Evolutionary conservation across 2,888 invertebrate species (phyloP).

Genomic region (Mesoligia furuncula): DNA sequence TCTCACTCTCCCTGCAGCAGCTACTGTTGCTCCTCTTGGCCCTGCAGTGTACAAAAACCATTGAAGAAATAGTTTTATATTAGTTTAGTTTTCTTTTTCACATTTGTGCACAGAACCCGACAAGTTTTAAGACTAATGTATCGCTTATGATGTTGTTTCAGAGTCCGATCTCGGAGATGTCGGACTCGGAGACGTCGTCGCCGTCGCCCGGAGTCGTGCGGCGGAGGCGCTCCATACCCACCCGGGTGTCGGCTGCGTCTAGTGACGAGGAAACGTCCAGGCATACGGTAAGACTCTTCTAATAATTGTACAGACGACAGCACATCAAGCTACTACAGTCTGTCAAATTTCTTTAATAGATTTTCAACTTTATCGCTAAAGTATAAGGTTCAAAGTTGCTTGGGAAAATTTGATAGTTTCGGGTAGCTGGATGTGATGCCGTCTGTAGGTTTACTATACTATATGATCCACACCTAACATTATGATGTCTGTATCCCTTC

Average conservation of each 20-base stretch:
- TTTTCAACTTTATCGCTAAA: too few relatives aligned
- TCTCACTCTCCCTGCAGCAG: too few relatives aligned
- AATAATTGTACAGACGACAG: background rate
- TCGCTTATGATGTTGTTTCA: slow-evolving; percentile 60
- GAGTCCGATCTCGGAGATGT: slow-evolving; percentile 91
- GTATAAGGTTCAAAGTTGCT: too few relatives aligned
- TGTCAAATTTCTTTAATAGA: too few relatives aligned
- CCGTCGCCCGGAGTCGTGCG: slow-evolving; percentile 79
- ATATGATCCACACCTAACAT: background rate
- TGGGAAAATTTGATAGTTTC: too few relatives aligned
- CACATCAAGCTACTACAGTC: too few relatives aligned
- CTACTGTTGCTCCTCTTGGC: too few relatives aligned
- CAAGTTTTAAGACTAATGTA: background rate
- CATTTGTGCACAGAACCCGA: background rate
- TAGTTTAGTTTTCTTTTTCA: background rate
- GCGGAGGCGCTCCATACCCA: slow-evolving; percentile 78
- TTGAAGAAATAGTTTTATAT: background rate
- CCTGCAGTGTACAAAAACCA: background rate
- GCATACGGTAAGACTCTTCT: slow-evolving; percentile 71
- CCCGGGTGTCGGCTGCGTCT: slow-evolving; percentile 84
- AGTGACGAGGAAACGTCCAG: slow-evolving; percentile 85
- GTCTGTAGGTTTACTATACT: background rate
- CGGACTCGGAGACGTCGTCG: slow-evolving; percentile 89
- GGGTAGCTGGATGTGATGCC: too few relatives aligned
- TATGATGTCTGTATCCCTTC: background rate